These are phyloP conservation scores for Pogonocichla stellata DNA, from an alignment of 2,113 vertebrate species.

Conservation along the genomic window DNA sequence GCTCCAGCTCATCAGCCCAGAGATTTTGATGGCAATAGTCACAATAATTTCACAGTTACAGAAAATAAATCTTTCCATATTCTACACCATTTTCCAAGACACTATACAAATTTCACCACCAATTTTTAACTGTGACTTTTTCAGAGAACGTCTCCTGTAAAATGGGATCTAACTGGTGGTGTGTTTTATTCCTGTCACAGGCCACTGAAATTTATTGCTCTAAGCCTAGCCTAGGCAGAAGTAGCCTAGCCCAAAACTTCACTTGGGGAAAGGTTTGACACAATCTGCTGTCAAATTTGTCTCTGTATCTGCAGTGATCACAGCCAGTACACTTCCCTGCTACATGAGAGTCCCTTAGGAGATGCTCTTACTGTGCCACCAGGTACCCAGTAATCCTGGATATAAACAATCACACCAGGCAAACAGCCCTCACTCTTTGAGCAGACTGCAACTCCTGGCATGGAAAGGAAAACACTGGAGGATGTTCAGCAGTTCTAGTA, in stretches of 20 bases:
- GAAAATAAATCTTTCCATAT: conserved; percentile 4
- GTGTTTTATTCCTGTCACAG: fast-evolving
- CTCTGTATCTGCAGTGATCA: background rate
- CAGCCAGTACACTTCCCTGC: background rate
- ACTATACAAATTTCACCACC: background rate
- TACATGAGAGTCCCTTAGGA: background rate
- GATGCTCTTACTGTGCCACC: background rate
- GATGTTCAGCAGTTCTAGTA: background rate
- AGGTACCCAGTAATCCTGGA: background rate
- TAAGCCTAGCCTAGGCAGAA: background rate
- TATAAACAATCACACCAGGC: background rate
- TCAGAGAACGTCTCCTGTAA: background rate
- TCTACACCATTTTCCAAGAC: background rate
- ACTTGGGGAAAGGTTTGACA: background rate
- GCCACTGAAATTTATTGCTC: background rate
- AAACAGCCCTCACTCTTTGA: background rate
- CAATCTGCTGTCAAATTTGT: background rate
- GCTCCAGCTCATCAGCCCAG: conserved; percentile 36
- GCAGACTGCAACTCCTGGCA: background rate
- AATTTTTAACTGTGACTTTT: background rate
- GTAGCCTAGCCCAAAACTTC: background rate
- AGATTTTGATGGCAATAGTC: conserved; percentile 46
- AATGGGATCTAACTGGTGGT: background rate
- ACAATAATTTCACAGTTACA: conserved; percentile 46
- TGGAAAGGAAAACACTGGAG: background rate